Base-by-base conservation (phyloP, 1,140 invertebrate genomes). In the Bombus waltoni region DNA sequence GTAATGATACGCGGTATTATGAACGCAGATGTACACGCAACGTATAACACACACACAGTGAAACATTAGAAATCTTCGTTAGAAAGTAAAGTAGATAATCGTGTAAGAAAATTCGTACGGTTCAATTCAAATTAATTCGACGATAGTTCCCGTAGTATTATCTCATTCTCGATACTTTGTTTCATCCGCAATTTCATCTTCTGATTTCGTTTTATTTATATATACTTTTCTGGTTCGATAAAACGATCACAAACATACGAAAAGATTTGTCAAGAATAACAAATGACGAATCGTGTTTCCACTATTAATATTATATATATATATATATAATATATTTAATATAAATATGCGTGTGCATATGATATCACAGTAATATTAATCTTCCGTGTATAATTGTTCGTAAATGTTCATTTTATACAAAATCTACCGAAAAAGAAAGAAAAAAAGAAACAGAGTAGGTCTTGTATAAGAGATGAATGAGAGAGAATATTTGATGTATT, bases 301-400 rank as follows among this genome's bases (percentile, higher is more conserved):
- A 53, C 35, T 68, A 42, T 83, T 70, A 78, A 83, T 70, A 68
- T 70, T 83, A 83, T 78, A 66, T 65, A 65, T 65, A 65, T 25
- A 68, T 38, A 35, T 38, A 68, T n/a, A 62, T n/a, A 11, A 65
- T 65, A 59, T 65, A 22, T 47, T 38, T 72, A 80, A 70, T 35
- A 83, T 42, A 68, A 32, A 72, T 28, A 53, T 38, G 38, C 18
- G 62, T 28, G 22, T 65, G 76, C 44, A 80, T 65, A 81, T 59
- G 42, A 81, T 47, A 73, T 66, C 66, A 53, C 71, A 57, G 42
- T 47, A 53, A 73, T 32, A 42, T 81, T 66, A 57, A 80, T 73
- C 28, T 42, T 53, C 4, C 32, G 42, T 13, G 18, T 73, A 28
- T 72, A 72, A 42, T 66, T 38, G 22, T 57, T 74, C 18, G 9